phyloP scores from a whole-genome alignment of 1,140 invertebrate species.

The Lucilia sericata region DNA sequence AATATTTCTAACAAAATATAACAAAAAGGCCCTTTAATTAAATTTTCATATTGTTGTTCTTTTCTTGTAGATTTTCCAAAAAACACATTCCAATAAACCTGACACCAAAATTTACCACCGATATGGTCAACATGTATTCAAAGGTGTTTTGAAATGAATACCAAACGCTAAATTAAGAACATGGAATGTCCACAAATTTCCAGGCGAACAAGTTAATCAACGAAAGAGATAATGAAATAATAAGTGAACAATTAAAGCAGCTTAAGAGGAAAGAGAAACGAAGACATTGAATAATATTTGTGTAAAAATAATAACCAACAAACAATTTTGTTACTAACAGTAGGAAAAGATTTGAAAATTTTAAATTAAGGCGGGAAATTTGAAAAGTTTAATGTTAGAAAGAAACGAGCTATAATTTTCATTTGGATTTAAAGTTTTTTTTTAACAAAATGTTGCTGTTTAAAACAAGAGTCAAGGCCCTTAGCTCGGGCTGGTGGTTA shows the following conservation, averaged over 20 bases:
- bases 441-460: neutral
- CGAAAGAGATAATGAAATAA: neutral
- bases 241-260: neutral
- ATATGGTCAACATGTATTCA: neutral
- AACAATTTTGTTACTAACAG: neutral
- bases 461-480: neutral
- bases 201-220: neutral
- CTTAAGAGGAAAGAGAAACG: neutral
- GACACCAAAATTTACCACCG: neutral
- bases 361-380: too few relatives aligned
- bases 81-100: constrained; percentile 13
- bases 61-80: neutral
- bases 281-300: neutral
- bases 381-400: neutral
- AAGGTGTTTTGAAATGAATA: neutral
- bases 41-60: neutral
- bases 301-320: neutral
- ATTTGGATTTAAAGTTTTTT: too few relatives aligned
- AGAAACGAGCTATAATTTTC: too few relatives aligned
- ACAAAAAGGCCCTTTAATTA: neutral
- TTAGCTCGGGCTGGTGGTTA: neutral
- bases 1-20: neutral
- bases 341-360: too few relatives aligned
- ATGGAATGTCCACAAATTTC: constrained; percentile 19
- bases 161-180: neutral